phyloP scores from a whole-genome alignment of 2,888 invertebrate species.

The Drosophila eohydei region DNA sequence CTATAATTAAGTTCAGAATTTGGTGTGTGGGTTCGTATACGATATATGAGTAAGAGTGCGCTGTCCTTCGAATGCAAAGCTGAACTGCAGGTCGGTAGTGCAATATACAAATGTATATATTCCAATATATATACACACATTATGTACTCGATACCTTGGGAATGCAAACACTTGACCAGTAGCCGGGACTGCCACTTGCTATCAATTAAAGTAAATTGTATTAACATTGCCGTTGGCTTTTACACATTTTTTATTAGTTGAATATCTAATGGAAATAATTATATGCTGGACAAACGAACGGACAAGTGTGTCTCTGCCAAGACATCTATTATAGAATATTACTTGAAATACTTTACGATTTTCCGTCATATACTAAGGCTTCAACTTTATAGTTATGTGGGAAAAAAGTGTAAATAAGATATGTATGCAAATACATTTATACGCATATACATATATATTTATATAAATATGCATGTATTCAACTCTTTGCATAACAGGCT shows the following conservation, averaged over 20 bases:
- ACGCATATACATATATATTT: background rate
- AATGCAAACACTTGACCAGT: conserved; percentile 62
- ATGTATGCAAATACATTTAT: background rate
- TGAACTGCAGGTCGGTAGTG: conserved; percentile 47
- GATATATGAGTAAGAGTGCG: conserved; percentile 18
- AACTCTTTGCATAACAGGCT: background rate
- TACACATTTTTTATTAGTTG: conserved; percentile 29
- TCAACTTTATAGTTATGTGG: background rate
- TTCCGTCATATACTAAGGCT: background rate
- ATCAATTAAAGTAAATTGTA: conserved; percentile 73
- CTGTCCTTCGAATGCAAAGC: conserved; percentile 40
- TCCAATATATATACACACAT: background rate
- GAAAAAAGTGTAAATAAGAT: background rate
- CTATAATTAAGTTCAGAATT: background rate
- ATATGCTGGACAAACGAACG: background rate
- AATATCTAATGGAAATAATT: conserved; percentile 25
- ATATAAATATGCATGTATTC: background rate
- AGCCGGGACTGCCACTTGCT: conserved; percentile 51
- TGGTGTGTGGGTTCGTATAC: background rate
- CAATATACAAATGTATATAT: background rate
- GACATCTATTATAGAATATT: background rate
- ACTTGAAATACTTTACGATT: background rate
- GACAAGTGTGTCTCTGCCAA: background rate
- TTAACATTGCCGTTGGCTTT: conserved; percentile 39
- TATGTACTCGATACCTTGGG: conserved; percentile 49